Conservation (phyloP, 2,797 vertebrate species). For the Carcharodon carcharias region DNA sequence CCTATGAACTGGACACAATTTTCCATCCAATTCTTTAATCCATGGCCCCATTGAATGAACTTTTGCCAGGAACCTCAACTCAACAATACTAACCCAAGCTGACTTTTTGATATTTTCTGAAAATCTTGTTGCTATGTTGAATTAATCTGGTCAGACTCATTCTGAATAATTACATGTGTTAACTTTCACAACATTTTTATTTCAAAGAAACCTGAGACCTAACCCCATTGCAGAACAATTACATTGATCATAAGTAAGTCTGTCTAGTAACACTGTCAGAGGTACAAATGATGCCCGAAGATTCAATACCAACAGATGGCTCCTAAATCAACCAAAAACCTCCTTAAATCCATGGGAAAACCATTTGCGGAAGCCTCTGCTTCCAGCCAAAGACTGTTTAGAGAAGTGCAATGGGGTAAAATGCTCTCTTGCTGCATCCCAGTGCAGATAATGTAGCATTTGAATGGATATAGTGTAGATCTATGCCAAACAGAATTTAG, state of each 20-base stretch:
- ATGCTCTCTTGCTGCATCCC: not conserved
- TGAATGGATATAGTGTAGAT: not conserved
- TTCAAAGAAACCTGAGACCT: not conserved
- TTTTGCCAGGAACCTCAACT: not conserved
- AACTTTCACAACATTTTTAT: not conserved
- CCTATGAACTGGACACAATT: not conserved
- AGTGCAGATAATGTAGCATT: not conserved
- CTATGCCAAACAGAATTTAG: not conserved
- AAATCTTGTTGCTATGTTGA: not conserved
- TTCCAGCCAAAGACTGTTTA: not conserved
- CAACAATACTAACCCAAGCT: not conserved
- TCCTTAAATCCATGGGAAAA: not conserved
- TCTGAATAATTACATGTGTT: not conserved
- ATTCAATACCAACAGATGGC: not conserved
- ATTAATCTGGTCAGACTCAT: not conserved
- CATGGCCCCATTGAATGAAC: not conserved
- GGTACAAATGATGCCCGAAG: not conserved
- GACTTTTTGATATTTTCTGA: not conserved
- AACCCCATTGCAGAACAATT: not conserved
- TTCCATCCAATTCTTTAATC: not conserved
- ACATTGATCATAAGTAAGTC: not conserved
- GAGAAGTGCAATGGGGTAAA: not conserved
- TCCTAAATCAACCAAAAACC: not conserved
- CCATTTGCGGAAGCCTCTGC: not conserved
- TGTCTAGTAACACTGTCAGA: not conserved